Conservation (phyloP, 1,140 invertebrate genomes). For the Lanistes nyassanus region DNA sequence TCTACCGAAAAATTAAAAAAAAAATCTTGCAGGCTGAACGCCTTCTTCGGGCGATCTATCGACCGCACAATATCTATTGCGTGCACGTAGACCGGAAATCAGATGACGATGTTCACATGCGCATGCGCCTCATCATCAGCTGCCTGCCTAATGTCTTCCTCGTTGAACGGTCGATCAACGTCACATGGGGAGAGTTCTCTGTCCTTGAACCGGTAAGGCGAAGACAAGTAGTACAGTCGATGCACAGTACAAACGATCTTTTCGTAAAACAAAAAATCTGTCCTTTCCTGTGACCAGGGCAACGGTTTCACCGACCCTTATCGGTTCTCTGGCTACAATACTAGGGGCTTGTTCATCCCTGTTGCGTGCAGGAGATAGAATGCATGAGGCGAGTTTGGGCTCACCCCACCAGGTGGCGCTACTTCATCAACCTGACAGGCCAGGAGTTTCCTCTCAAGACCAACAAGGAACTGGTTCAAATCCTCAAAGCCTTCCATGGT, state of each 20-base stretch:
- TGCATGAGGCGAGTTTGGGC: too few species aligned
- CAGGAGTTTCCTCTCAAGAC: conserved; percentile 62
- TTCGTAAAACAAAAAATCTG: too few species aligned
- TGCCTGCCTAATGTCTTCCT: conserved; percentile 59
- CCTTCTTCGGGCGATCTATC: conserved; percentile 20
- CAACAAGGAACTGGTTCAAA: conserved; percentile 56
- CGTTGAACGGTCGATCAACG: conserved; percentile 31
- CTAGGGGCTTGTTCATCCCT: too few species aligned
- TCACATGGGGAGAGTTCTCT: conserved; percentile 39
- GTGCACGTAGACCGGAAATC: conserved; percentile 46
- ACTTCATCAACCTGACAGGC: conserved; percentile 51
- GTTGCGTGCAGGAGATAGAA: too few species aligned
- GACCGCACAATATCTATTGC: conserved; percentile 28
- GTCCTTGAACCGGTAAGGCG: conserved; percentile 36
- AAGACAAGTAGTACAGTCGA: too few species aligned
- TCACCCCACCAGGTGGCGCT: conserved; percentile 32
- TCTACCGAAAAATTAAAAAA: too few species aligned
- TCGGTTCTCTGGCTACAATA: too few species aligned
- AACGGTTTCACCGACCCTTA: too few species aligned
- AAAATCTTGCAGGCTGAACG: conserved; percentile 36
- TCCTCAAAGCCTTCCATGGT: conserved; percentile 50
- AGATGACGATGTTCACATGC: conserved; percentile 20
- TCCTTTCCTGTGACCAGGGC: too few species aligned
- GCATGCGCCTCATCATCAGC: conserved; percentile 38
- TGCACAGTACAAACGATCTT: too few species aligned